These are phyloP conservation scores for Osmerus eperlanus DNA, from an alignment of 2,113 vertebrate genomes.

Conservation along the genomic window DNA sequence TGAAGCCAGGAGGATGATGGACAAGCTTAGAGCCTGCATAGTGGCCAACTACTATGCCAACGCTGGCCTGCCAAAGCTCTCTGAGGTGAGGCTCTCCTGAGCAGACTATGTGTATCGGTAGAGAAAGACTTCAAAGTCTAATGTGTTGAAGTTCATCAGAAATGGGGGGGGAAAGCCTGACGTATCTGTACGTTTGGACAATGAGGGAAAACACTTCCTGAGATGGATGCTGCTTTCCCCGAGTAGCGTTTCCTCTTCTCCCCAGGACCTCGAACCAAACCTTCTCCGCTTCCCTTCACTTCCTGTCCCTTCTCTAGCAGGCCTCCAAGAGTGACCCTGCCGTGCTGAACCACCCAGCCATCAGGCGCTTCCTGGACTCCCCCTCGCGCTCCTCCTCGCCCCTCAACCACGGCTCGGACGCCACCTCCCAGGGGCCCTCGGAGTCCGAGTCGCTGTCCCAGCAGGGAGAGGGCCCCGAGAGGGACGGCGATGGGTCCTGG, in stretches of 20 bases:
- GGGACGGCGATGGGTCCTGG: slow-evolving; percentile 59
- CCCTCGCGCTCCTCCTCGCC: slow-evolving; percentile 94
- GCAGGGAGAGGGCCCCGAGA: slow-evolving; percentile 82
- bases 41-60: slow-evolving; percentile 97
- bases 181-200: no score
- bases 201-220: background rate
- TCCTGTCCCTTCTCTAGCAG: slow-evolving; percentile 53
- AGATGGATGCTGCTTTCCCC: background rate
- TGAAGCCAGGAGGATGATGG: slow-evolving; percentile 98
- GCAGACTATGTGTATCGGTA: no score
- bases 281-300: background rate
- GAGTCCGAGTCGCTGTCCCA: slow-evolving; percentile 93
- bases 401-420: slow-evolving; percentile 93
- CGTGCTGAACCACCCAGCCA: slow-evolving; percentile 93
- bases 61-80: slow-evolving; percentile 83
- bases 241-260: background rate
- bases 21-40: slow-evolving; percentile 96
- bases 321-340: slow-evolving; percentile 80
- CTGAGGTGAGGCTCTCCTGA: slow-evolving; percentile 76
- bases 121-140: no score
- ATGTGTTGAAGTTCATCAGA: no score
- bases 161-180: no score
- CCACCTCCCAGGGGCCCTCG: slow-evolving; percentile 85
- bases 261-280: background rate
- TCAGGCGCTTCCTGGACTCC: slow-evolving; percentile 92